A percentile compares a stretch with the other conserved stretches of the same genome.
Evolutionary conservation across 2,113 vertebrate species (phyloP).

Genomic region (Platichthys stellatus): DNA sequence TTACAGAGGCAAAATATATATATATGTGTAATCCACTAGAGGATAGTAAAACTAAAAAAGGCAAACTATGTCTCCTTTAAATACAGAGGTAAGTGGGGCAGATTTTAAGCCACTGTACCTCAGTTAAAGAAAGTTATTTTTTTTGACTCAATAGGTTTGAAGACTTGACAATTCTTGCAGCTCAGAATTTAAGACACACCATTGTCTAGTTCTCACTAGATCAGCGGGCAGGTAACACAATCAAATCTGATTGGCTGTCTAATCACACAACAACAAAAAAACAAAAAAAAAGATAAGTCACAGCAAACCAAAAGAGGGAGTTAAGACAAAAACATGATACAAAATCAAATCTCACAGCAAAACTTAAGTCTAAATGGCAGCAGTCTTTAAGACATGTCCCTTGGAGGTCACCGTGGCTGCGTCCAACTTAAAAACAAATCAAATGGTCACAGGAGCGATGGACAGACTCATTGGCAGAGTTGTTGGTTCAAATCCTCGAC

Average conservation of each 20-base stretch:
- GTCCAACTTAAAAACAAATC: constrained; percentile 5
- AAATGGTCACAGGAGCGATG: neutral
- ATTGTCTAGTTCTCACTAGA: constrained; percentile 21
- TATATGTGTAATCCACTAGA: no score
- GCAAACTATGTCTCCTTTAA: no score
- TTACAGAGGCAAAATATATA: no score
- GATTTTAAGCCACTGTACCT: neutral
- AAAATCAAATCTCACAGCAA: constrained; percentile 36
- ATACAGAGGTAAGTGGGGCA: neutral
- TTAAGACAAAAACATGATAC: constrained; percentile 7
- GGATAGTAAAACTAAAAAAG: no score
- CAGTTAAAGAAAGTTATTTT: neutral
- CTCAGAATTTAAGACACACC: constrained; percentile 57
- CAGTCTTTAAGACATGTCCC: constrained; percentile 59
- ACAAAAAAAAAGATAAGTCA: constrained; percentile 26
- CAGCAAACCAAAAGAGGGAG: constrained; percentile 41
- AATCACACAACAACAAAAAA: constrained; percentile 36
- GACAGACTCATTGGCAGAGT: constrained; percentile 7
- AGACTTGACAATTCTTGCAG: constrained; percentile 49
- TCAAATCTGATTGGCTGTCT: constrained; percentile 53
- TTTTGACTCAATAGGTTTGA: constrained; percentile 9
- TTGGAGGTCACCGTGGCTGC: constrained; percentile 22
- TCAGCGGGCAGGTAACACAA: constrained; percentile 16
- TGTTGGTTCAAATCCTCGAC: constrained; percentile 38
- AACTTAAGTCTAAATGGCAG: constrained; percentile 54